Evolutionary conservation across 2,113 vertebrate genomes (phyloP), one percentile per base, ranked within the genome.

Genomic region (Rallus limicola): DNA sequence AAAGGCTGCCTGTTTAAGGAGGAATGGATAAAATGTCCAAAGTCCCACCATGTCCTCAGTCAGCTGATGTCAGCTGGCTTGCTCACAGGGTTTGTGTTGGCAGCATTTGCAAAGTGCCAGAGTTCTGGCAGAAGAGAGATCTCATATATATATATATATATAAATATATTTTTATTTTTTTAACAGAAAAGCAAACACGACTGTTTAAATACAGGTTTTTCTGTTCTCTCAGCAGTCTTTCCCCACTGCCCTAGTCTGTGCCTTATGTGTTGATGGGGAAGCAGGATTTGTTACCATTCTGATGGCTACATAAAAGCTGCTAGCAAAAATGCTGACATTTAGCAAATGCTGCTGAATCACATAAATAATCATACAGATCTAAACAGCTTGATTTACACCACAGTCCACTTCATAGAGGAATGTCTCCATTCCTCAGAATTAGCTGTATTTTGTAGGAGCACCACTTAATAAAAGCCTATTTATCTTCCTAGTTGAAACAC

Each of bases 151-250:
- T 46, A 46, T 46, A 46, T 46, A 46, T 46, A 46, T 13, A 40
- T 17, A 46, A 18, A 46, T 7, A 46, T 18, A 46, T 42, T 6
- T 42, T 46, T 46, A 18, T 63, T 56, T n/a, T 60, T 59, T 91
- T 80, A 5, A 81, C 53, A 85, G 65, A 83, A 93, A 72, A 95
- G 46, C 80, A 90, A 96, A 94, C 83, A 95, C 72, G 93, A 90
- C 82, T 94, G 93, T 95, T 96, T 88, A 93, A 97, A 95, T 86
- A 92, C 46, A 71, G 55, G 33, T 31, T 84, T 93, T 92, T 88
- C 79, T 92, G 44, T 94, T 48, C 80, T 26, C 53, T 84, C 82
- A 53, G 82, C 69, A 81, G 88, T 18, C 62, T 89, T 71, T 71
- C 91, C 92, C 76, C 33, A 23, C 7, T 0, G 2, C 26, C n/a